phyloP scores from a whole-genome alignment of 1,140 invertebrate species.

The Coenobita brevimanus region DNA sequence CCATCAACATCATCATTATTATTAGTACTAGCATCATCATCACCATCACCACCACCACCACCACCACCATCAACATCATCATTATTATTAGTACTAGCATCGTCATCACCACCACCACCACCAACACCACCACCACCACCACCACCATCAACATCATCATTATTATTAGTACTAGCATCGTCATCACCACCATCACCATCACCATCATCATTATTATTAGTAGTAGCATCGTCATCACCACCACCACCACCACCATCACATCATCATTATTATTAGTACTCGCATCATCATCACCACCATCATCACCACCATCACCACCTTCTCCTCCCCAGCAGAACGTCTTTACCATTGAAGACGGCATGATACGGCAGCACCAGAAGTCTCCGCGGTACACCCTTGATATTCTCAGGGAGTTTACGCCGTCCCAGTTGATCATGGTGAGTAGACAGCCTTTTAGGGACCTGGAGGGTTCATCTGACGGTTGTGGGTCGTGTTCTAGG shows the following conservation, averaged over 20 bases:
- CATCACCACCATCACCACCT: neutral
- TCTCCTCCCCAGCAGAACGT: conserved; percentile 29
- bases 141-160: too few species aligned
- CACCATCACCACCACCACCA: neutral
- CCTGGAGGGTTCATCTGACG: neutral
- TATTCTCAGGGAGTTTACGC: conserved; percentile 35
- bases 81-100: too few species aligned
- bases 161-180: too few species aligned
- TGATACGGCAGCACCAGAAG: conserved; percentile 30
- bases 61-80: neutral
- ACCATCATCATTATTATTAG: too few species aligned
- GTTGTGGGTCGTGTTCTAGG: neutral
- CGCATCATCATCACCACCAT: neutral
- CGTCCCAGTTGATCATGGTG: conserved; percentile 30
- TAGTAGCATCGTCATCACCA: too few species aligned
- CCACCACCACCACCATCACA: too few species aligned
- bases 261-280: too few species aligned
- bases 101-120: too few species aligned
- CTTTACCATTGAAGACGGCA: conserved; percentile 26
- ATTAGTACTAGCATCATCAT: too few species aligned
- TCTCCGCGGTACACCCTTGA: conserved; percentile 15
- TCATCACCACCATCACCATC: too few species aligned
- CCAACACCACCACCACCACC: too few species aligned
- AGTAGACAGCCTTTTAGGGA: neutral
- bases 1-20: too few species aligned